Base-by-base conservation (phyloP, 1,140 invertebrate species). In the Eupristina koningsbergeri region DNA sequence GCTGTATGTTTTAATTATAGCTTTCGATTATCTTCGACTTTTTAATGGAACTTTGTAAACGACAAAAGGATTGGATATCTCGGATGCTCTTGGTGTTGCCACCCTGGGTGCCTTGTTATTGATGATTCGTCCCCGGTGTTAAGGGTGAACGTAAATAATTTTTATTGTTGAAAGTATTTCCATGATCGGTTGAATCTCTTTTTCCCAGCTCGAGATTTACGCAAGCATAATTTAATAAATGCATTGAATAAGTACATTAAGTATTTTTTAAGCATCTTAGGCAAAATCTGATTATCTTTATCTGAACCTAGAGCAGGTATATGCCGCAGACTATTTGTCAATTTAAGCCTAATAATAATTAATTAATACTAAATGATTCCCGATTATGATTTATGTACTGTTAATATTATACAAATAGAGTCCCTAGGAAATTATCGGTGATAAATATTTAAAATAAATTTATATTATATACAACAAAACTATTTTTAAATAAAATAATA, bases 1-100 rank as follows among this genome's bases (percentile, higher is more conserved):
- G 80, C 75, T 86, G 80, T 88, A 86, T 63, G 86, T 88, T 89
- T 89, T 90, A 90, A 91, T 91, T 89, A 90, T 86, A 73, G 83
- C 0, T 74, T 85, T 88, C 86, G 87, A 89, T 90, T 90, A 89
- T 89, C 87, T 78, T 86, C 75, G 86, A 39, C 31, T 58, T 9
- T 77, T 69, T 77, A 83, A 83, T 83, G 74, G 81, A 77, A 76
- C 69, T 53, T 58, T 53, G 74, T 39, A 50, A 17, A 34, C 36
- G 41, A 31, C 58, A 53, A 77, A 83, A 75, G 73, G 80, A 82
- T 82, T 82, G 71, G 71, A 76, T 79, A 41, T 45, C 50, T 36
- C 17, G 53, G 15, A 9, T 15, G 39, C n/a, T 47, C 34, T 50
- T 17, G 45, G 15, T 34, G 0, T 50, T 45, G 76, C 36, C 26